Conservation (phyloP, 1,140 invertebrate species). For the Andrena cerasifolii region DNA sequence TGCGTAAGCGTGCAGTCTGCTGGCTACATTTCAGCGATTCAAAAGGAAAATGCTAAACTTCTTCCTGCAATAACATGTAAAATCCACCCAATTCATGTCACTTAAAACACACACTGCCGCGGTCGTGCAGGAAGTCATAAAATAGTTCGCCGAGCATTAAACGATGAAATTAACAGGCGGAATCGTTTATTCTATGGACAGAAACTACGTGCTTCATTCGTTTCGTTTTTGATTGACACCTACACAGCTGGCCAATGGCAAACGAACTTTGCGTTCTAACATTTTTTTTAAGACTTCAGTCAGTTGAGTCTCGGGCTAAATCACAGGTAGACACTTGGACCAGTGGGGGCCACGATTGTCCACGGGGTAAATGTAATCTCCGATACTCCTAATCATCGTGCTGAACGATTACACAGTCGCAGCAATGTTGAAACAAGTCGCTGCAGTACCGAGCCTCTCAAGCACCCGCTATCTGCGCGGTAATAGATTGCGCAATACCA, state of each 20-base stretch:
- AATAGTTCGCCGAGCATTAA: not conserved
- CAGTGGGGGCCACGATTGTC: not conserved
- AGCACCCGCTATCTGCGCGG: not conserved
- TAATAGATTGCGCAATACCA: conserved; percentile 12
- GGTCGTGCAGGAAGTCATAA: not conserved
- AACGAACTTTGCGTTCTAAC: conserved; percentile 4
- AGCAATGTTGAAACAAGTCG: conserved; percentile 2
- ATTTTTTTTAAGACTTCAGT: conserved; percentile 4
- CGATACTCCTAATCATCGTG: not conserved
- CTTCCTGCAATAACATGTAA: not conserved
- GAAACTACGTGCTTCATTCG: not conserved
- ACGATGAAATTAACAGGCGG: not conserved
- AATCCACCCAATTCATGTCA: not conserved
- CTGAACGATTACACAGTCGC: conserved; percentile 11
- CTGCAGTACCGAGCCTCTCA: not conserved
- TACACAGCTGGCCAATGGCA: no score
- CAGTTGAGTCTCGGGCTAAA: not conserved
- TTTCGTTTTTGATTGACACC: not conserved
- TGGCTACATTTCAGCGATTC: not conserved
- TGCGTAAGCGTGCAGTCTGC: no score
- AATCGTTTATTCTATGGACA: not conserved
- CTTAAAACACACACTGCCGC: not conserved
- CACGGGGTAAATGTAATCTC: conserved; percentile 11
- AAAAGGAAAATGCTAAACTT: not conserved
- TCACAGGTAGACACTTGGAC: not conserved